phyloP scores from a whole-genome alignment of 35 echinoderm and acorn worm genomes.

The Lytechinus pictus region DNA sequence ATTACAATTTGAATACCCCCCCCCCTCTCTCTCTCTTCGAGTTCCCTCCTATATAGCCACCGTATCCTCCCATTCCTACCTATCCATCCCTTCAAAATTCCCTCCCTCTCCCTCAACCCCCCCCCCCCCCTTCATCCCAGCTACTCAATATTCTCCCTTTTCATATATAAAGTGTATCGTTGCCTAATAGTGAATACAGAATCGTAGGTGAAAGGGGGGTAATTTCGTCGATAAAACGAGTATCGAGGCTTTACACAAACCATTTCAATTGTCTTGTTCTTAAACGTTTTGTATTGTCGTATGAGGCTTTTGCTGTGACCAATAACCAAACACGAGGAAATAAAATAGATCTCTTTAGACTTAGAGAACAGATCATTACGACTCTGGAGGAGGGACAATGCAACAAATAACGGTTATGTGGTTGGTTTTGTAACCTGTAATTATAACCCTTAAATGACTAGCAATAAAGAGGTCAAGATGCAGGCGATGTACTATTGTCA shows the following conservation, averaged over 20 bases:
- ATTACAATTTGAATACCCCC: too few relatives aligned
- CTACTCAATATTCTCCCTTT: neutral
- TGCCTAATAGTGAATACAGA: neutral
- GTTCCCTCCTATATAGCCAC: too few relatives aligned
- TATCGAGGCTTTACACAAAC: neutral
- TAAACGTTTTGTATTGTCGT: slow-evolving; percentile 5
- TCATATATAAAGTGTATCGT: neutral
- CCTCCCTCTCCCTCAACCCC: neutral
- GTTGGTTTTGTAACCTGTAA: neutral
- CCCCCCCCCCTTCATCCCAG: neutral
- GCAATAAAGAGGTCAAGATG: neutral
- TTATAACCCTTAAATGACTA: neutral
- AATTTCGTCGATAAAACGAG: neutral
- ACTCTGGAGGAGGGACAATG: neutral
- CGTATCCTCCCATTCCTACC: too few relatives aligned
- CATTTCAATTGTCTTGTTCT: neutral
- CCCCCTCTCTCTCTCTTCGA: too few relatives aligned
- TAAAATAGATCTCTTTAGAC: neutral
- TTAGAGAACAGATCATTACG: neutral
- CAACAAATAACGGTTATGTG: neutral
- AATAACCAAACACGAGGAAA: neutral
- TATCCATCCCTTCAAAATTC: neutral
- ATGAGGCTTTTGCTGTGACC: neutral
- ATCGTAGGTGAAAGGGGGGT: neutral
- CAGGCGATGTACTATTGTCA: neutral